Conservation (phyloP, 2,797 vertebrate genomes). For the Carapus acus region DNA sequence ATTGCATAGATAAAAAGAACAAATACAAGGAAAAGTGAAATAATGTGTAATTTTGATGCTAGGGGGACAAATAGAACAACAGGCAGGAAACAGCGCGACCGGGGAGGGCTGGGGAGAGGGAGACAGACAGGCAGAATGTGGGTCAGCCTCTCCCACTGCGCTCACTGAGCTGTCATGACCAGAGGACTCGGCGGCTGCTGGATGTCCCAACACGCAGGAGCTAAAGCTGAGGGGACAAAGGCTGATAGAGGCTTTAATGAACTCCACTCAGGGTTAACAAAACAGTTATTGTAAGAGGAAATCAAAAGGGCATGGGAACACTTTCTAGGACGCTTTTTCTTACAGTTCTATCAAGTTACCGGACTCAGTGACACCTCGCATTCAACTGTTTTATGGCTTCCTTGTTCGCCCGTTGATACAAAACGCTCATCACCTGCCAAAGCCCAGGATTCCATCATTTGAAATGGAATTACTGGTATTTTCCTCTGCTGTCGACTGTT, state of each 20-base stretch:
- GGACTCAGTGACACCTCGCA: too few relatives aligned
- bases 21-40: background rate
- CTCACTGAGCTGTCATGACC: constrained; percentile 14
- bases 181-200: constrained; percentile 19
- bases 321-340: too few relatives aligned
- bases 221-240: constrained; percentile 1
- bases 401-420: too few relatives aligned
- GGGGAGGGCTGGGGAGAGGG: constrained; percentile 5
- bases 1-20: background rate
- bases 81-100: background rate
- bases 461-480: too few relatives aligned
- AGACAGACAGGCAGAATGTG: constrained; percentile 24
- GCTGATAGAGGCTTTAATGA: constrained; percentile 25
- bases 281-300: constrained; percentile 19
- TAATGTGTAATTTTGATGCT: background rate
- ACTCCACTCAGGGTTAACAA: constrained; percentile 21
- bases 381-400: too few relatives aligned
- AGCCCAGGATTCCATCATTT: too few relatives aligned
- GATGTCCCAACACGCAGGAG: constrained; percentile 20
- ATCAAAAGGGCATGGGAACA: constrained; percentile 1
- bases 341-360: background rate
- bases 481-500: too few relatives aligned
- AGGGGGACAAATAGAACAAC: background rate
- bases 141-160: constrained; percentile 27
- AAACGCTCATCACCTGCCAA: too few relatives aligned